phyloP scores from a whole-genome alignment of 2,888 invertebrate species.

The Epistrophella euchroma region DNA sequence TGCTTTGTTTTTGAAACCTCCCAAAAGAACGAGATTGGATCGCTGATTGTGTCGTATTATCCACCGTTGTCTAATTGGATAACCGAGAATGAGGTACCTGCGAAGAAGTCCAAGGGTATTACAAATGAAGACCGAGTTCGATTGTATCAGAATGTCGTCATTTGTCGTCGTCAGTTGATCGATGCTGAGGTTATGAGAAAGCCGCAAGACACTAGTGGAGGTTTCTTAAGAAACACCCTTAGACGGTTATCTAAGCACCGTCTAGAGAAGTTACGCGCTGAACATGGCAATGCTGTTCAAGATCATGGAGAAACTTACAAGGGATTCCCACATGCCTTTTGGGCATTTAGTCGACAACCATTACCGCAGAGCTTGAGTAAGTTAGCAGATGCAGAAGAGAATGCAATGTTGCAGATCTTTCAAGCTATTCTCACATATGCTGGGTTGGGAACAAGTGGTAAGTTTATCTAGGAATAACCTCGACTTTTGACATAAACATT shows the following conservation, averaged over 20 bases:
- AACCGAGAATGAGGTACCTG: constrained; percentile 89
- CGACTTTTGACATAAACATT: neutral
- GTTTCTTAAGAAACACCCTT: constrained; percentile 94
- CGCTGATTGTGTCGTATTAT: constrained; percentile 95
- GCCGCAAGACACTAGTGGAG: constrained; percentile 92
- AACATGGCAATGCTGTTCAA: constrained; percentile 87
- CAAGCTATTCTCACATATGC: constrained; percentile 95
- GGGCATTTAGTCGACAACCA: constrained; percentile 94
- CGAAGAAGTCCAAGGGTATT: constrained; percentile 88
- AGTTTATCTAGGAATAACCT: constrained; percentile 76
- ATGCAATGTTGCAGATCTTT: constrained; percentile 94
- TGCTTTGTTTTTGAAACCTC: constrained; percentile 97
- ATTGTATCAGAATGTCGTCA: constrained; percentile 93
- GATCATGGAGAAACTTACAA: constrained; percentile 93
- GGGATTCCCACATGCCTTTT: constrained; percentile 93
- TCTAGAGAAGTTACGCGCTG: constrained; percentile 90
- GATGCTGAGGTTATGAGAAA: constrained; percentile 93
- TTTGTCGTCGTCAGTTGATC: constrained; percentile 92
- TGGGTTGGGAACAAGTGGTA: constrained; percentile 89
- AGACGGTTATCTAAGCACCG: constrained; percentile 93
- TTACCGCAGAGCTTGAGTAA: constrained; percentile 93
- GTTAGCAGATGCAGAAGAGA: constrained; percentile 93
- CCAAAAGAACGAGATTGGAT: constrained; percentile 96
- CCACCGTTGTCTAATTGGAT: constrained; percentile 93
- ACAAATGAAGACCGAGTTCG: constrained; percentile 95